Conservation (phyloP, 2,888 invertebrate genomes). For the Lasioglossum vierecki region DNA sequence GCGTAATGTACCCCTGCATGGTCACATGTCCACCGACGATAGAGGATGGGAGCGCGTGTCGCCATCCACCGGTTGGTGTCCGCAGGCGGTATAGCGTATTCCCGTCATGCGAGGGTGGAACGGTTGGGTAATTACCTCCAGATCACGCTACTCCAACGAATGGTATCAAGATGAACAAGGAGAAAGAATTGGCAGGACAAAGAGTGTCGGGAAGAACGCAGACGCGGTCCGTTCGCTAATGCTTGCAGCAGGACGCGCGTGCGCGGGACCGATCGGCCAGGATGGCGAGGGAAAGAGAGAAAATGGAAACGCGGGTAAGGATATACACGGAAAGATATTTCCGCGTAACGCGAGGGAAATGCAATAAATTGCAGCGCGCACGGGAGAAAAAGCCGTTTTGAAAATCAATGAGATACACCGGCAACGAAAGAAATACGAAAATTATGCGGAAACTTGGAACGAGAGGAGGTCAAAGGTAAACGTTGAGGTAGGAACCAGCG, state of each 20-base stretch:
- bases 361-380: not conserved
- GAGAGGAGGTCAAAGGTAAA: not conserved
- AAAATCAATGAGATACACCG: not conserved
- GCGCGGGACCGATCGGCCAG: constrained; percentile 44
- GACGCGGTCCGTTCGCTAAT: constrained; percentile 28
- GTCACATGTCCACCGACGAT: constrained; percentile 17
- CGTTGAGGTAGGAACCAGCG: no score
- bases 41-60: constrained; percentile 50
- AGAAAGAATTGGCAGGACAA: constrained; percentile 20
- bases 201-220: constrained; percentile 26
- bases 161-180: constrained; percentile 17
- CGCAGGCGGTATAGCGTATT: constrained; percentile 24
- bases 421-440: not conserved
- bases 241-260: constrained; percentile 44
- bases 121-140: constrained; percentile 37
- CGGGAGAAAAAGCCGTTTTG: not conserved
- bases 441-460: not conserved
- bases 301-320: constrained; percentile 12
- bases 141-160: constrained; percentile 40
- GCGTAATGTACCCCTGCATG: constrained; percentile 21
- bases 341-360: not conserved
- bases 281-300: constrained; percentile 24
- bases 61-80: constrained; percentile 49
- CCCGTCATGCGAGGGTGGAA: constrained; percentile 18
- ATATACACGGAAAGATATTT: constrained; percentile 6